These are phyloP conservation scores for Tychaedon coryphoeus DNA, from an alignment of 2,113 vertebrate species.

Conservation along the genomic window DNA sequence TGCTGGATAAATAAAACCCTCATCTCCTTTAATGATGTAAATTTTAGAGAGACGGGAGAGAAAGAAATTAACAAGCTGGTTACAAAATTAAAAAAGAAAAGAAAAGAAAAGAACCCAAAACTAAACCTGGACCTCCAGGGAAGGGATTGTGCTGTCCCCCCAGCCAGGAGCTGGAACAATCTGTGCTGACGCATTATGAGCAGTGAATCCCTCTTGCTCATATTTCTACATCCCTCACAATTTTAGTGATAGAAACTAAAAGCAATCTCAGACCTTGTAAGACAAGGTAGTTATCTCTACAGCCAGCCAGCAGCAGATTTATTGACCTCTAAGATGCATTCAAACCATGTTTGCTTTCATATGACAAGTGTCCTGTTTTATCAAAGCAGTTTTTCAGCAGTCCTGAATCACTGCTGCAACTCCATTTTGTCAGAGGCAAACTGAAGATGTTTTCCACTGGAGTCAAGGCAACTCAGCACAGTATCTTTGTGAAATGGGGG, in stretches of 20 bases:
- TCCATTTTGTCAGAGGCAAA: slow-evolving; percentile 12
- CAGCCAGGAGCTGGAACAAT: neutral
- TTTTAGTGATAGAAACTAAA: neutral
- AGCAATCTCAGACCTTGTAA: neutral
- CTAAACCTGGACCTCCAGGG: neutral
- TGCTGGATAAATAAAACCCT: neutral
- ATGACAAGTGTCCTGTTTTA: slow-evolving; percentile 23
- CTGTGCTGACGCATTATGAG: neutral
- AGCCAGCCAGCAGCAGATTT: slow-evolving; percentile 41
- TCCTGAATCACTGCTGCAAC: neutral
- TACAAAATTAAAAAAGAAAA: no score
- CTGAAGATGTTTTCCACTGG: neutral
- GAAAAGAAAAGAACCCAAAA: no score
- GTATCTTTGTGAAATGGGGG: neutral
- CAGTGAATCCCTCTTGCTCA: neutral
- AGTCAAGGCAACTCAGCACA: neutral
- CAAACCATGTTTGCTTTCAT: neutral
- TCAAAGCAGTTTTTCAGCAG: slow-evolving; percentile 2
- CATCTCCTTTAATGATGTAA: neutral
- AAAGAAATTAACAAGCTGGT: neutral
- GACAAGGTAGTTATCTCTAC: slow-evolving; percentile 6
- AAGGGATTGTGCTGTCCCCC: neutral
- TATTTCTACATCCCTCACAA: neutral
- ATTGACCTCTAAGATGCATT: neutral
- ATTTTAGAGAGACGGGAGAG: neutral